Conservation (phyloP, 2,113 vertebrate species). For the Oreotrochilus melanogaster region DNA sequence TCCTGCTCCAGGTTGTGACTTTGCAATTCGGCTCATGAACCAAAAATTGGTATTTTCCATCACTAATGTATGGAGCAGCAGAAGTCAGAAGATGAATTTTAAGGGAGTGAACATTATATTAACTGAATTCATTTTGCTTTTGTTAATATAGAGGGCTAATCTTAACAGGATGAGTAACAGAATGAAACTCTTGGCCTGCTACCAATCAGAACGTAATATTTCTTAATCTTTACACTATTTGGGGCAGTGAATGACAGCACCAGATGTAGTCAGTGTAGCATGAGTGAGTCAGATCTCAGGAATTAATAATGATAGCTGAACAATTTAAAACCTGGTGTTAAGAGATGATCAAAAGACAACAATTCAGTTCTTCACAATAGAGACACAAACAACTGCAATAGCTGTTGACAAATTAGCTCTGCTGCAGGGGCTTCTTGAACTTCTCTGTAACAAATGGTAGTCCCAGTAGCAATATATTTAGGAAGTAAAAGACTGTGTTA, state of each 20-base stretch:
- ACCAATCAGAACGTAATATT: not conserved
- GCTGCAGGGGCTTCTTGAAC: not conserved
- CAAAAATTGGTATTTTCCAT: not conserved
- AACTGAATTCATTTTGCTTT: not conserved
- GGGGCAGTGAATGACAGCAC: not conserved
- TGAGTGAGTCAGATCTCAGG: not conserved
- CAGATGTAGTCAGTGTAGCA: not conserved
- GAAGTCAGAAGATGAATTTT: not conserved
- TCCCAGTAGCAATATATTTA: not conserved
- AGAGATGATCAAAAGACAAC: not conserved
- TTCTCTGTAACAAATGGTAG: not conserved
- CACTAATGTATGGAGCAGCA: not conserved
- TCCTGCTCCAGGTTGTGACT: not conserved
- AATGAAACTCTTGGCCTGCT: not conserved
- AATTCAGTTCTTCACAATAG: not conserved
- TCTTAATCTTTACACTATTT: not conserved
- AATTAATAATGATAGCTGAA: not conserved
- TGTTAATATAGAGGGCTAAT: not conserved
- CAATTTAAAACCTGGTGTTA: not conserved
- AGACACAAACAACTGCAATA: not conserved
- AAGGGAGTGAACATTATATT: not conserved
- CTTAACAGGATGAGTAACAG: not conserved
- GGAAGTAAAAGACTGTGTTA: not conserved
- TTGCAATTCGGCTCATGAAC: not conserved
- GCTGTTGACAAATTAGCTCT: not conserved